These are phyloP conservation scores for Potamarius usumacintae DNA, from an alignment of 2,113 vertebrate species.

Conservation along the genomic window DNA sequence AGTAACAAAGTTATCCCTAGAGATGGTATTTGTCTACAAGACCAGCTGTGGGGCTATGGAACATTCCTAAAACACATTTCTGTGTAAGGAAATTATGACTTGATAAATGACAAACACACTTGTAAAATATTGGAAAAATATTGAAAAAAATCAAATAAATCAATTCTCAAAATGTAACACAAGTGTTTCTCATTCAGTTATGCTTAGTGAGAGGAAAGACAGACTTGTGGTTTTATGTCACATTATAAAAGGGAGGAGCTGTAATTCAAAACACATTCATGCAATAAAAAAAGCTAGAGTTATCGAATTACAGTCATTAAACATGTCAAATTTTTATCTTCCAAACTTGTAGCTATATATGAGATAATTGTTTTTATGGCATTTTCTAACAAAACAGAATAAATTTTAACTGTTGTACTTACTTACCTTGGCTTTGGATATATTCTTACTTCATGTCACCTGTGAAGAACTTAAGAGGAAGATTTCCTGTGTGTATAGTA, in stretches of 20 bases:
- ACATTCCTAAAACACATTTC: constrained; percentile 29
- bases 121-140: constrained; percentile 12
- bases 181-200: constrained; percentile 10
- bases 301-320: constrained; percentile 9
- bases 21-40: constrained; percentile 54
- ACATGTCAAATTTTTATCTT: neutral
- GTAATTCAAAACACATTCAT: constrained; percentile 19
- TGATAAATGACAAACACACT: constrained; percentile 34
- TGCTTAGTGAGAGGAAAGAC: neutral
- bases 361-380: neutral
- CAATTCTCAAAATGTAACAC: neutral
- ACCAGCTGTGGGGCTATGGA: constrained; percentile 59
- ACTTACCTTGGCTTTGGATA: constrained; percentile 25
- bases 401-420: neutral
- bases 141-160: constrained; percentile 11
- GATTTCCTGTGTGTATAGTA: neutral
- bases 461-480: neutral
- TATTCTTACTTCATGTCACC: neutral
- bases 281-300: constrained; percentile 9
- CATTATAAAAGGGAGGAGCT: constrained; percentile 21
- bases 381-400: neutral
- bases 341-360: neutral
- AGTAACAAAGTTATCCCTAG: constrained; percentile 61
- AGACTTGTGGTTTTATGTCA: constrained; percentile 13
- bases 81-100: constrained; percentile 15